Evolutionary conservation across 2,113 vertebrate genomes (phyloP).

Genomic region (Ceyx margarethae): DNA sequence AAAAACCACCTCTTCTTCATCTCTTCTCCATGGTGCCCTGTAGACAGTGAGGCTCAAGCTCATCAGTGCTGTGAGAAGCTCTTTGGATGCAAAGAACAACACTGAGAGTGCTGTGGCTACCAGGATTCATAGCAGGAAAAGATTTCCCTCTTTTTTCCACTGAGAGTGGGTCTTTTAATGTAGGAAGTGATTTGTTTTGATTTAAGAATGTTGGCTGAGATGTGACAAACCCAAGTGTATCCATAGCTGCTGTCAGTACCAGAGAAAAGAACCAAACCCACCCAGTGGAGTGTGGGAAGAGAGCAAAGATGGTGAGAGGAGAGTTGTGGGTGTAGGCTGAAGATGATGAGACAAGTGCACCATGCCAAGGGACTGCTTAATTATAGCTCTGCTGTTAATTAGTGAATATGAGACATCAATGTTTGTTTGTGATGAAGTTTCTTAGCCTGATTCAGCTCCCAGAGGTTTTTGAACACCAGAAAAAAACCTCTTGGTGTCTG

Average conservation of each 20-base stretch:
- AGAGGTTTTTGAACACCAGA: background rate
- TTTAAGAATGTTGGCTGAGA: background rate
- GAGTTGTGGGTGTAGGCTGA: background rate
- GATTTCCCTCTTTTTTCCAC: background rate
- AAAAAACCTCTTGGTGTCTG: background rate
- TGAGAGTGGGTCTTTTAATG: background rate
- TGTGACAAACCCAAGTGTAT: background rate
- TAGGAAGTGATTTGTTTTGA: constrained; percentile 29
- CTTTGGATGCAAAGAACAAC: background rate
- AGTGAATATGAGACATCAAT: background rate
- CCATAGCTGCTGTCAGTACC: background rate
- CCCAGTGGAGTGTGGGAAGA: background rate
- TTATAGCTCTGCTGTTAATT: background rate
- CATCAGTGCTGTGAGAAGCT: background rate
- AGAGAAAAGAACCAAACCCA: background rate
- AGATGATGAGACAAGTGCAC: background rate
- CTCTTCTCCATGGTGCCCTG: background rate
- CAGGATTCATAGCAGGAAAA: background rate
- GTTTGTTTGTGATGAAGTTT: background rate
- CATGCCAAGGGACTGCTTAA: background rate
- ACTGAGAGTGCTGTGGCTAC: background rate
- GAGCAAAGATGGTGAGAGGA: background rate
- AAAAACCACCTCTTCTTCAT: background rate
- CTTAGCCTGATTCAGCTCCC: background rate
- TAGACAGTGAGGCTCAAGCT: background rate